Conservation (phyloP, 2,113 vertebrate species). For the Perca schrenkii region DNA sequence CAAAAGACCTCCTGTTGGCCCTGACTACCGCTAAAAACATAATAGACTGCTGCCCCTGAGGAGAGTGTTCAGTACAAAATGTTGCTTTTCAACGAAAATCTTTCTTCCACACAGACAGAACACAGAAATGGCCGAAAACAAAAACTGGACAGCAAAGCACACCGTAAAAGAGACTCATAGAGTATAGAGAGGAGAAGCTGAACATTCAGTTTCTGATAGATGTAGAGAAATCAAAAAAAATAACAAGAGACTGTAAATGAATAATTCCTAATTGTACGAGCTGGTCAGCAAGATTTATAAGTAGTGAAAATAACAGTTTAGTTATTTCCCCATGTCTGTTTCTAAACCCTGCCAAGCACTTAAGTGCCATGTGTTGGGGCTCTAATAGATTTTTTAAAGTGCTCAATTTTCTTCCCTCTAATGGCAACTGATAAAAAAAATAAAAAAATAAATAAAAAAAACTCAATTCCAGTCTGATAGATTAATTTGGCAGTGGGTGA, state of each 20-base stretch:
- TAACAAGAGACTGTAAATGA: neutral
- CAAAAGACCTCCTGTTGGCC: constrained; percentile 35
- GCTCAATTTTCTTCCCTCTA: constrained; percentile 75
- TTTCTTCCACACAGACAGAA: constrained; percentile 9
- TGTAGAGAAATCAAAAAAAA: constrained; percentile 6
- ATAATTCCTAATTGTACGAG: constrained; percentile 54
- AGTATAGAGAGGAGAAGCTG: neutral
- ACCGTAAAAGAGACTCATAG: neutral
- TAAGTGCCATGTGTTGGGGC: constrained; percentile 75
- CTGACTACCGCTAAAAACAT: constrained; percentile 36
- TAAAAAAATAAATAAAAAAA: neutral
- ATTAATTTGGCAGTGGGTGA: constrained; percentile 73
- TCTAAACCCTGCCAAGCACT: constrained; percentile 73
- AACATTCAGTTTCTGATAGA: constrained; percentile 10
- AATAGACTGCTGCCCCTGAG: constrained; percentile 37
- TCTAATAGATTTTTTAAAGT: constrained; percentile 82
- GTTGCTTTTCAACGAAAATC: constrained; percentile 27
- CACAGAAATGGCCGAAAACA: constrained; percentile 18
- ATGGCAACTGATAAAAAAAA: constrained; percentile 75
- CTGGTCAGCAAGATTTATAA: constrained; percentile 60
- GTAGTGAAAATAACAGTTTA: constrained; percentile 76
- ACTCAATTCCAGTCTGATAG: constrained; percentile 66
- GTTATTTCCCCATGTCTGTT: constrained; percentile 78
- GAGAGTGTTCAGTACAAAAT: constrained; percentile 28
- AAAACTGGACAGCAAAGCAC: constrained; percentile 1